Percentiles rank a stretch among this genome's conserved stretches.
Evolutionary conservation across 1,140 invertebrate species (phyloP).

Genomic region (Gonatopus flavifemur): DNA sequence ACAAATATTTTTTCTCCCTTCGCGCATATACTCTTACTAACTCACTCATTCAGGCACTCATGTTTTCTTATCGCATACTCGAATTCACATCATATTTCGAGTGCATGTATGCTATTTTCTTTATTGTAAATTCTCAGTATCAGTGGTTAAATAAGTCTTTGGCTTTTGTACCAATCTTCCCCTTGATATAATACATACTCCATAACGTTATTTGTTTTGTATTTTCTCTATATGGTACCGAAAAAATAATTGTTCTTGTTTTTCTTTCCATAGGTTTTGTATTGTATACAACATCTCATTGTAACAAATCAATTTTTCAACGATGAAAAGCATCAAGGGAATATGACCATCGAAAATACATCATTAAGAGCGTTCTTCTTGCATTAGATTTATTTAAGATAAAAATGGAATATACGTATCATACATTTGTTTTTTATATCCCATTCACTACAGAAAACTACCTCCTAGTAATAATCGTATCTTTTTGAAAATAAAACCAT

Average conservation of each 20-base stretch:
- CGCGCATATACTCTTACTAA: not conserved
- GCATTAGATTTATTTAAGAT: too few relatives aligned
- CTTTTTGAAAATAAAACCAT: too few relatives aligned
- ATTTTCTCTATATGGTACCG: not conserved
- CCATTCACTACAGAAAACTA: too few relatives aligned
- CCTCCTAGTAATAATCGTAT: too few relatives aligned
- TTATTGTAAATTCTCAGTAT: slow-evolving; percentile 8
- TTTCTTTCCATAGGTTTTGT: slow-evolving; percentile 4
- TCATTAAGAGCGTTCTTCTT: too few relatives aligned
- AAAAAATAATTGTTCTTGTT: not conserved
- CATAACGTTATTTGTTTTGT: not conserved
- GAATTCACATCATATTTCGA: slow-evolving; percentile 3
- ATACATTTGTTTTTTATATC: too few relatives aligned
- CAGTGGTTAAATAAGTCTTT: slow-evolving; percentile 43
- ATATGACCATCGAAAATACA: not conserved
- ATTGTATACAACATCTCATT: not conserved
- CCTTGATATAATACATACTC: slow-evolving; percentile 15
- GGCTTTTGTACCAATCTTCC: slow-evolving; percentile 45
- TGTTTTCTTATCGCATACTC: slow-evolving; percentile 5
- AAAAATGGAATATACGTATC: too few relatives aligned
- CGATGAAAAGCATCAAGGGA: not conserved
- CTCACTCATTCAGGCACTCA: not conserved
- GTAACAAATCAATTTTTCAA: not conserved
- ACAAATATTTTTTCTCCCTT: not conserved
- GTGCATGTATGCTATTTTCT: slow-evolving; percentile 8